Conservation (phyloP, 2,888 invertebrate species). For the Hemaris fuciformis region DNA sequence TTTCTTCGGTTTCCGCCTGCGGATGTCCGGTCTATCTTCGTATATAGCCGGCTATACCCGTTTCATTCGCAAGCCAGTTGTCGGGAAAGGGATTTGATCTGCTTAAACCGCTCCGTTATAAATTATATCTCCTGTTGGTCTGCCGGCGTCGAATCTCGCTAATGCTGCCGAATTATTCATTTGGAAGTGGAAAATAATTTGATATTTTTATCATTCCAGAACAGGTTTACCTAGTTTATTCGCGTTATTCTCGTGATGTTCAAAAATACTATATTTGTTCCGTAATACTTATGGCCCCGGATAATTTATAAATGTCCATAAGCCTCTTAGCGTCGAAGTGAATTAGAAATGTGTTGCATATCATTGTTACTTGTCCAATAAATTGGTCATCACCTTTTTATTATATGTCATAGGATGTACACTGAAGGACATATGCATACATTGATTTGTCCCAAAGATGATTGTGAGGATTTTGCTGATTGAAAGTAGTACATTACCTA, state of each 20-base stretch:
- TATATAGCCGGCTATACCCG: constrained; percentile 1
- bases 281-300: too few species aligned
- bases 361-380: too few species aligned
- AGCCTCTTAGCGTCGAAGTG: too few species aligned
- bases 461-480: too few species aligned
- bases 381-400: too few species aligned
- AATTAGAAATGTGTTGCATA: too few species aligned
- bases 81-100: constrained; percentile 23
- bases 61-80: constrained; percentile 13
- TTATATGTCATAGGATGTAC: too few species aligned
- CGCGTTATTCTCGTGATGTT: not conserved
- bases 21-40: constrained; percentile 7
- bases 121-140: constrained; percentile 20
- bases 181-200: constrained; percentile 7
- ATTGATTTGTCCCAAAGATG: too few species aligned
- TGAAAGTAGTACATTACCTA: too few species aligned
- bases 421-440: too few species aligned
- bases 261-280: too few species aligned
- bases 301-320: not conserved
- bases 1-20: constrained; percentile 8
- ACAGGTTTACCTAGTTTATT: not conserved
- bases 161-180: constrained; percentile 21
- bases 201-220: not conserved
- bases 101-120: constrained; percentile 21
- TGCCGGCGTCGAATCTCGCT: constrained; percentile 19